A percentile compares a stretch with the other conserved stretches of the same genome.
These are phyloP conservation scores for Andricus quercusramuli DNA, from an alignment of 2,888 invertebrate species.

Conservation along the genomic window DNA sequence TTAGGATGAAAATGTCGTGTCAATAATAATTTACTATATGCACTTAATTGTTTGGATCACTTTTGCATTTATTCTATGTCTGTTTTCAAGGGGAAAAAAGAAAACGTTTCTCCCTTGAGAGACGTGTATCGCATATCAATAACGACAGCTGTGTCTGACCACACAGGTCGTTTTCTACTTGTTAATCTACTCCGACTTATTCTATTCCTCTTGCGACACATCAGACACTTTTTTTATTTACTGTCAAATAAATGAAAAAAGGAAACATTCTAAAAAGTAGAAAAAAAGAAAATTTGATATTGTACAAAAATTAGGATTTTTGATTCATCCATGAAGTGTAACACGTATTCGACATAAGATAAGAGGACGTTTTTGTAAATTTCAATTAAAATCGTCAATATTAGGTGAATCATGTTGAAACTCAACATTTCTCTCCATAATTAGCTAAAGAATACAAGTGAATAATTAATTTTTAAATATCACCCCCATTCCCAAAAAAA, in stretches of 20 bases:
- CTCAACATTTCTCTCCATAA: too few species aligned
- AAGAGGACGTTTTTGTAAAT: too few species aligned
- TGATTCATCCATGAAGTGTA: too few species aligned
- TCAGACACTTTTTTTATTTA: neutral
- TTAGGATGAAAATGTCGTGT: neutral
- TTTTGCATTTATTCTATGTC: neutral
- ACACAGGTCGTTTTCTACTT: neutral
- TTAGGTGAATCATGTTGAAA: too few species aligned
- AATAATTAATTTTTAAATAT: too few species aligned
- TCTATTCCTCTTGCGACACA: neutral
- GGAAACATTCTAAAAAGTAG: neutral
- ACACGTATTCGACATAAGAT: too few species aligned
- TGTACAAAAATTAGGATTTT: too few species aligned
- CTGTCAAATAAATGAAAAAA: neutral
- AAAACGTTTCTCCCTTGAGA: neutral
- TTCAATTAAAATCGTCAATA: too few species aligned
- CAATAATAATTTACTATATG: neutral
- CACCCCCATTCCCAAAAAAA: too few species aligned
- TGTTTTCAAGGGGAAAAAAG: neutral
- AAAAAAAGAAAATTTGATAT: conserved; percentile 25
- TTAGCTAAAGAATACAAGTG: too few species aligned
- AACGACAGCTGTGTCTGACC: neutral
- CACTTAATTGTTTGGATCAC: neutral
- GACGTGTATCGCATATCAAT: conserved; percentile 12
- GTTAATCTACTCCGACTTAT: neutral